Base-by-base conservation (phyloP, 2,888 invertebrate genomes). In the Dasypolia templi region DNA sequence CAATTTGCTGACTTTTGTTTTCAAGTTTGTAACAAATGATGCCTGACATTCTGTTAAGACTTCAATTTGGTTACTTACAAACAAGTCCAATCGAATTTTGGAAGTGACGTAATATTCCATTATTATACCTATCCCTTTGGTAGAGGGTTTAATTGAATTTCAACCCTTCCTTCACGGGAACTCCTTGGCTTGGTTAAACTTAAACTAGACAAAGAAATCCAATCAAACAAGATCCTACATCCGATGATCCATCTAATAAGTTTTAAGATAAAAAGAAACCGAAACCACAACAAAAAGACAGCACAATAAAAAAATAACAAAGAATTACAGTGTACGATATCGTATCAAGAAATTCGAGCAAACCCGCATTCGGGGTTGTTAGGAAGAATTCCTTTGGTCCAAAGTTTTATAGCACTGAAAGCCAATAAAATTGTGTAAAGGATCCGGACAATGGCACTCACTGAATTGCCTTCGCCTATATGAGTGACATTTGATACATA, bases 341-440 rank as follows among this genome's bases (percentile, higher is more conserved):
- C 84, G 88, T 86, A 90, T 90, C 85, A 86, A 88, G 87, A 85
- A 90, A 89, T 88, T 89, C 85, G 87, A 76, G 79, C 83, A 77
- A 84, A 84, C 85, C 85, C 84, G 83, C 71, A 78, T 81, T 77
- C 71, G 84, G 78, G 88, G 89, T 89, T 89, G 88, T 89, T 87
- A 84, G 78, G 84, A 87, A 86, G 89, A 88, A 91, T 90, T 89
- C 89, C 87, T 91, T 89, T 86, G 82, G 86, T 76, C 83, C 85
- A 84, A 86, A 89, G 88, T 89, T 91, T 90, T 90, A 88, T 88
- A 88, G 87, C 85, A 83, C 81, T 85, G 81, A 86, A 88, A 88
- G 82, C 88, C 89, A 91, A 91, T 91, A 90, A 91, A 91, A 90
- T 88, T 87, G 89, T 89, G 86, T 88, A 88, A 89, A 86, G 87